Percentiles rank a stretch among this genome's conserved stretches.
Evolutionary conservation across 2,888 invertebrate species (phyloP).

Genomic region (Hyppa rectilinea): DNA sequence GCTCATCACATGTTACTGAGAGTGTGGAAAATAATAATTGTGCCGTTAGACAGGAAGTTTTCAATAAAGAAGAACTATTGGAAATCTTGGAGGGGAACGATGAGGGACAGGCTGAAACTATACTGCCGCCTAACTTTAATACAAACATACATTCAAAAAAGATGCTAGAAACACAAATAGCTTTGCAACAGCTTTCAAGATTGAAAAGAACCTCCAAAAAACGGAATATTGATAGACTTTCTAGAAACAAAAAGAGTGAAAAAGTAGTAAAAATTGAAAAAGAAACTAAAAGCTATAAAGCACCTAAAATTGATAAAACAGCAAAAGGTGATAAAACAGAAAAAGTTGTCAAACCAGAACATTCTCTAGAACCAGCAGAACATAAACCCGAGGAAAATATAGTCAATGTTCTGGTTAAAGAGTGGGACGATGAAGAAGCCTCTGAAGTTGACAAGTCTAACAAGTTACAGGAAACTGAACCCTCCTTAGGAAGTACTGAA

Average conservation of each 20-base stretch:
- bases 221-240: slow-evolving; percentile 59
- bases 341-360: slow-evolving; percentile 53
- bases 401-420: slow-evolving; percentile 89
- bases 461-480: slow-evolving; percentile 68
- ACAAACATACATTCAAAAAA: slow-evolving; percentile 64
- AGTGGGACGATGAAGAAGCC: slow-evolving; percentile 88
- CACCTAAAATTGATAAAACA: slow-evolving; percentile 44
- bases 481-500: slow-evolving; percentile 61
- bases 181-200: slow-evolving; percentile 82
- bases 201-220: slow-evolving; percentile 71
- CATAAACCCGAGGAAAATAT: slow-evolving; percentile 77
- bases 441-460: slow-evolving; percentile 70
- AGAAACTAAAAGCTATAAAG: slow-evolving; percentile 46
- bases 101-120: slow-evolving; percentile 65
- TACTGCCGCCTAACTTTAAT: slow-evolving; percentile 59
- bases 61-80: slow-evolving; percentile 87
- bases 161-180: slow-evolving; percentile 79
- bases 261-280: slow-evolving; percentile 53
- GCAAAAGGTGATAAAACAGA: slow-evolving; percentile 52
- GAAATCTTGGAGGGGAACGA: slow-evolving; percentile 88
- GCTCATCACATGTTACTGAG: slow-evolving; percentile 80
- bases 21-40: slow-evolving; percentile 84
- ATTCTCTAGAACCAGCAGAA: slow-evolving; percentile 34
- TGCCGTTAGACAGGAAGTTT: slow-evolving; percentile 80
- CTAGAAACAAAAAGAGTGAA: slow-evolving; percentile 59